Evolutionary conservation across 2,113 vertebrate species (phyloP).

Genomic region (Hippoglossus stenolepis): DNA sequence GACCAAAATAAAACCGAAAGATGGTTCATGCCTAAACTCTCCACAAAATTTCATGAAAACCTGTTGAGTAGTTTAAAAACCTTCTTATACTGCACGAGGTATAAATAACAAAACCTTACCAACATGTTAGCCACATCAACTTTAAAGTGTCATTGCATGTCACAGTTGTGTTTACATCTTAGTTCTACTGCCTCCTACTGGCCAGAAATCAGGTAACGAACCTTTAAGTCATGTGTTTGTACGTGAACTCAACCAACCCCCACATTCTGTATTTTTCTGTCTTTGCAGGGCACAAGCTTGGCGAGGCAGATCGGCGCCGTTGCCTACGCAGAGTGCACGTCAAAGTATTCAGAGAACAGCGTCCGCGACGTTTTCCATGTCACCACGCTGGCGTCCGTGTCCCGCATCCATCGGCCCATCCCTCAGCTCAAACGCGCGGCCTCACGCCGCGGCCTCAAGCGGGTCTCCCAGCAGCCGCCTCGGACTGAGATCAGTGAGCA

Average conservation of each 20-base stretch:
- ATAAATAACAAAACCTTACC: too few species aligned
- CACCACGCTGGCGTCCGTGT: conserved; percentile 90
- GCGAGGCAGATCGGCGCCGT: conserved; percentile 92
- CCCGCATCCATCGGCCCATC: conserved; percentile 79
- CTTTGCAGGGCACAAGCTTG: conserved; percentile 87
- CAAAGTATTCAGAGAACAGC: conserved; percentile 93
- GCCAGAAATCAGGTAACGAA: too few species aligned
- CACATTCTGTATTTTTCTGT: not conserved
- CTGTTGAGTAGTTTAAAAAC: too few species aligned
- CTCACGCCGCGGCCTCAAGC: conserved; percentile 89
- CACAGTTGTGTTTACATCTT: too few species aligned
- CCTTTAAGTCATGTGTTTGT: not conserved
- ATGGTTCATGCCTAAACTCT: too few species aligned
- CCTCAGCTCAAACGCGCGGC: conserved; percentile 84
- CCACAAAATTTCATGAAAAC: too few species aligned
- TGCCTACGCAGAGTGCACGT: conserved; percentile 95
- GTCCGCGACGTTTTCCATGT: conserved; percentile 95
- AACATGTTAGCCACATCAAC: too few species aligned
- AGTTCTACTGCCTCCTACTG: too few species aligned
- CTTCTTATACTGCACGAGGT: too few species aligned
- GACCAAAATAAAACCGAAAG: too few species aligned
- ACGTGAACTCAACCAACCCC: not conserved
- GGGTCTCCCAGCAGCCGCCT: conserved; percentile 88
- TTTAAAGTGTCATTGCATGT: too few species aligned
- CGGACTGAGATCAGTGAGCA: conserved; percentile 86